phyloP scores from a whole-genome alignment of 2,113 vertebrate species.

The Sorex fumeus region DNA sequence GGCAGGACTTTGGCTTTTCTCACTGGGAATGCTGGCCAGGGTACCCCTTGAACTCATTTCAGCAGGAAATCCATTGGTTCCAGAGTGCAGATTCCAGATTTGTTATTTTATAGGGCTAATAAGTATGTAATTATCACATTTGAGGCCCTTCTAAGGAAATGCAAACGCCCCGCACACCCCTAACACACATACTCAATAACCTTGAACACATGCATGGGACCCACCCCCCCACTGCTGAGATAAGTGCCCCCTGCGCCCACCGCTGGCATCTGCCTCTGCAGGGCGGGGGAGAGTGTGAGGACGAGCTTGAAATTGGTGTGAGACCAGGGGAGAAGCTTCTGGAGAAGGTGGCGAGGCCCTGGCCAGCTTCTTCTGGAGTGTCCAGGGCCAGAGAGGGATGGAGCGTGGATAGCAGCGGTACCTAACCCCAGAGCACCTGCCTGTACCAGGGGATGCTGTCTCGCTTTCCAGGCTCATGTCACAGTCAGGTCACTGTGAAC shows the following conservation, averaged over 20 bases:
- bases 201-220: constrained; percentile 8
- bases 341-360: neutral
- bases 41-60: constrained; percentile 72
- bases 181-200: neutral
- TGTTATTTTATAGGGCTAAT: constrained; percentile 51
- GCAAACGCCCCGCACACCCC: neutral
- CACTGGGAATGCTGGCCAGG: neutral
- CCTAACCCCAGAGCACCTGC: neutral
- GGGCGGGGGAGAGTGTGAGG: neutral
- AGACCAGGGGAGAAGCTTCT: neutral
- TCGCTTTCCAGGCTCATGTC: neutral
- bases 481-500: too few species aligned
- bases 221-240: too few species aligned
- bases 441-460: neutral
- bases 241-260: too few species aligned
- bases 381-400: neutral
- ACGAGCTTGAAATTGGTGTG: neutral
- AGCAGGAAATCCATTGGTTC: constrained; percentile 70
- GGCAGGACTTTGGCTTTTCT: neutral
- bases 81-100: constrained; percentile 53
- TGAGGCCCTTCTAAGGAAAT: constrained; percentile 31
- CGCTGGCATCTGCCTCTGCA: neutral
- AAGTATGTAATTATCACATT: constrained; percentile 67
- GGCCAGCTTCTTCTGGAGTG: neutral
- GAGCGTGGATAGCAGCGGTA: neutral